These are phyloP conservation scores for Nebria salina DNA, from an alignment of 2,888 invertebrate genomes.

Conservation along the genomic window DNA sequence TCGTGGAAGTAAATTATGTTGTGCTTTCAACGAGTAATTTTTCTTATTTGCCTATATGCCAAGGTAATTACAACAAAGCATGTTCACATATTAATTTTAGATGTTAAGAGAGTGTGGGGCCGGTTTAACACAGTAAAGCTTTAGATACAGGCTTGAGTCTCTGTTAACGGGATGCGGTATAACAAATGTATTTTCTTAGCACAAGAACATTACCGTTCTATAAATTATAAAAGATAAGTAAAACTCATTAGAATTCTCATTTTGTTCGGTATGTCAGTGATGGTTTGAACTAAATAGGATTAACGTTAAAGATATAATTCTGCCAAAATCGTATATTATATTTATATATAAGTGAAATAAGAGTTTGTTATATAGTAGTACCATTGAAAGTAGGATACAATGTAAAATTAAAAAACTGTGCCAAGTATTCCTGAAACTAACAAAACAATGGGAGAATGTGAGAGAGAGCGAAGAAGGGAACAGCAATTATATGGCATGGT, in stretches of 20 bases:
- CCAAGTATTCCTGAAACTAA: background rate
- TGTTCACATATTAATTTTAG: conserved; percentile 16
- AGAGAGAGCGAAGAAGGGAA: conserved; percentile 6
- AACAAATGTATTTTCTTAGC: too few species aligned
- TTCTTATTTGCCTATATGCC: background rate
- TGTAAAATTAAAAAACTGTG: too few species aligned
- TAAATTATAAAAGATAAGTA: conserved; percentile 6
- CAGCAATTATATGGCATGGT: conserved; percentile 39
- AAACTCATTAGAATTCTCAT: background rate
- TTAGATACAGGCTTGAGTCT: conserved; percentile 13
- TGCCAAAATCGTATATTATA: too few species aligned
- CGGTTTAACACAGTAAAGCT: background rate
- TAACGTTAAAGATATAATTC: too few species aligned
- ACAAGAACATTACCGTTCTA: background rate
- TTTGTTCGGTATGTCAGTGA: too few species aligned
- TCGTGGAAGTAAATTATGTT: too few species aligned
- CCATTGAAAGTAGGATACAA: too few species aligned
- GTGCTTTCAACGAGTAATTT: background rate
- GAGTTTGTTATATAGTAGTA: too few species aligned
- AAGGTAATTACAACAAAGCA: background rate
- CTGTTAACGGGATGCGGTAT: conserved; percentile 2
- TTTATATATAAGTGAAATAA: too few species aligned
- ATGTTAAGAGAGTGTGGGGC: background rate
- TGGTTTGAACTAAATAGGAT: background rate
- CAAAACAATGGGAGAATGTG: conserved; percentile 36